Percentiles rank a stretch among this genome's conserved stretches.
phyloP scores from a whole-genome alignment of 2,113 vertebrate genomes.

The Lepus europaeus region DNA sequence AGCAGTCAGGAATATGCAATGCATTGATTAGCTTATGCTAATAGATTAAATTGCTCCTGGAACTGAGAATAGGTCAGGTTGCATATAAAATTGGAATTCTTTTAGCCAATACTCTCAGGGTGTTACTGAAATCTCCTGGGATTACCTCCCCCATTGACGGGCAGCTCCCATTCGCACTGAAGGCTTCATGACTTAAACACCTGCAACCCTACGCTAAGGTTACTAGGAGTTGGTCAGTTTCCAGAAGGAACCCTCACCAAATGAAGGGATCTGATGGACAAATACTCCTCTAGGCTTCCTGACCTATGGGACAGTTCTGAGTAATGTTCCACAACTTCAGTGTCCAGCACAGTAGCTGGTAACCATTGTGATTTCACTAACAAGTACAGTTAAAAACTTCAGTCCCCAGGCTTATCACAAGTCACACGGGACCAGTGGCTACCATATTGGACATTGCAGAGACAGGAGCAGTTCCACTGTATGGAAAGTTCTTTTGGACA shows the following conservation, averaged over 20 bases:
- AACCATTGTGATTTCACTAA: conserved; percentile 6
- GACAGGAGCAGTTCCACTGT: neutral
- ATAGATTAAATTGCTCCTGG: neutral
- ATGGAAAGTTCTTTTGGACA: neutral
- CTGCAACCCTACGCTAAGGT: neutral
- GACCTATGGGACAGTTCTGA: neutral
- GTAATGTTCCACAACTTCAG: neutral
- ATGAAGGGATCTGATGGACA: neutral
- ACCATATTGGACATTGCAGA: neutral
- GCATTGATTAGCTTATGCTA: neutral
- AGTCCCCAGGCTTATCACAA: neutral
- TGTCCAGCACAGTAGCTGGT: neutral
- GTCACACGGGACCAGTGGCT: neutral
- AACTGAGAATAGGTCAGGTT: neutral
- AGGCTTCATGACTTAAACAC: neutral
- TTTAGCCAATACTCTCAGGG: neutral
- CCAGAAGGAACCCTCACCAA: neutral
- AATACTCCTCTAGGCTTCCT: neutral
- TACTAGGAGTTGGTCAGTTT: neutral
- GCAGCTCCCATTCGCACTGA: neutral
- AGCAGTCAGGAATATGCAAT: neutral
- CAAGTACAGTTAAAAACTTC: neutral
- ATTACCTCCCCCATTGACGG: neutral
- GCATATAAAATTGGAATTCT: neutral
- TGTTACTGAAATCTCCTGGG: neutral